Evolutionary conservation across 2,888 invertebrate species (phyloP), one percentile per base, ranked within the genome.

Genomic region (Aspidiotus destructor): DNA sequence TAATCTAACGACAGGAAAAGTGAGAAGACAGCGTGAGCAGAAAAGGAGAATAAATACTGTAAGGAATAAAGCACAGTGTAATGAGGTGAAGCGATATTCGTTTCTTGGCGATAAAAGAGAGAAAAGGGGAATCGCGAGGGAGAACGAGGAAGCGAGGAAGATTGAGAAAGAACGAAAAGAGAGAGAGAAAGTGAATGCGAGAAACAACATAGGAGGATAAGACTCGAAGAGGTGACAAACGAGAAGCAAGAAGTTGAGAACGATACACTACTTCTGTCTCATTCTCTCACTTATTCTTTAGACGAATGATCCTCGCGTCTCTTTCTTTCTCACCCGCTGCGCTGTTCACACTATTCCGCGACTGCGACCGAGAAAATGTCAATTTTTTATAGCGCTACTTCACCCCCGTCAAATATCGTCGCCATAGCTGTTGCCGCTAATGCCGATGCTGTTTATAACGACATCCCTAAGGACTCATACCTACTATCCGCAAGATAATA

Each of bases 401-500:
- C 70, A 69, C 70, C 62, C 44, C 61, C 64, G 58, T 60, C 61
- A 44, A 65, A 61, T 28, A 54, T 68, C 57, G 67, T 58, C 44
- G 48, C 53, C 54, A 60, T 61, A 62, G 65, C 70, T 62, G 70
- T 63, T 62, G 55, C 62, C 62, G 60, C 70, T 62, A 52, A 64
- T 63, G 55, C 64, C 52, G 57, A 52, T 64, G 58, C 70, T 63
- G 52, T 58, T 67, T 67, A 67, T 61, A 69, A 69, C 62, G 44
- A 69, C 62, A 69, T 69, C 69, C 69, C 69, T 17, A 55, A 69
- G 69, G 69, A 69, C 62, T 62, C 68, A 68, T 68, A 68, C 61
- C 60, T 62, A 62, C 69, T 55, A 69, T 69, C 69, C 69, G 69
- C 61, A 61, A 69, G 69, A 62, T 69, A 69, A 69, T 69, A 69